Percentiles rank a stretch among this genome's conserved stretches.
phyloP scores from a whole-genome alignment of 2,797 vertebrate species.

The Cyprinodon diabolis region DNA sequence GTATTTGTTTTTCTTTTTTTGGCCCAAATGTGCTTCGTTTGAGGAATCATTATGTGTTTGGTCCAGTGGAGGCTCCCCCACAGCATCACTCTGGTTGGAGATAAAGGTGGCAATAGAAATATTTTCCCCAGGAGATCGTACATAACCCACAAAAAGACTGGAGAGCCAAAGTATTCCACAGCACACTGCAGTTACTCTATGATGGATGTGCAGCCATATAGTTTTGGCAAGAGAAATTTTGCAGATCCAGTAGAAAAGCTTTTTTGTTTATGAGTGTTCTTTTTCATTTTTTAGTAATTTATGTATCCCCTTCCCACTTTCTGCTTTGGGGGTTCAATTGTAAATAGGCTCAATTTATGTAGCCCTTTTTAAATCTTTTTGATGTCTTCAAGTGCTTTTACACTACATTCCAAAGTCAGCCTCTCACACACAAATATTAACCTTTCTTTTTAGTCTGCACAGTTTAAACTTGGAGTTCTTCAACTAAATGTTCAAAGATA shows the following conservation, averaged over 20 bases:
- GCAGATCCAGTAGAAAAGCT: conserved; percentile 14
- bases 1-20: no score
- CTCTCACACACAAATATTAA: neutral
- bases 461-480: no score
- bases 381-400: neutral
- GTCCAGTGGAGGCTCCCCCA: neutral
- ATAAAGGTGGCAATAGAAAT: conserved; percentile 21
- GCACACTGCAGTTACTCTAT: conserved; percentile 7
- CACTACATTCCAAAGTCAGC: neutral
- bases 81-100: no score
- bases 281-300: conserved; percentile 13
- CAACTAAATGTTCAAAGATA: neutral
- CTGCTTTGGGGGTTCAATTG: conserved; percentile 1
- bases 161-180: conserved; percentile 28
- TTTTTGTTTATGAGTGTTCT: conserved; percentile 11
- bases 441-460: neutral
- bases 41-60: no score
- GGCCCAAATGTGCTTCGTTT: no score
- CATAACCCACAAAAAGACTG: conserved; percentile 31
- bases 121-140: conserved; percentile 13
- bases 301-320: conserved; percentile 15
- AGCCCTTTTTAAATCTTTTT: neutral
- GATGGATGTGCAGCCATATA: conserved; percentile 9
- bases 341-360: neutral
- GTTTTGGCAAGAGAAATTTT: conserved; percentile 33